Conservation (phyloP, 2,113 vertebrate species). For the Phoenicopterus ruber region DNA sequence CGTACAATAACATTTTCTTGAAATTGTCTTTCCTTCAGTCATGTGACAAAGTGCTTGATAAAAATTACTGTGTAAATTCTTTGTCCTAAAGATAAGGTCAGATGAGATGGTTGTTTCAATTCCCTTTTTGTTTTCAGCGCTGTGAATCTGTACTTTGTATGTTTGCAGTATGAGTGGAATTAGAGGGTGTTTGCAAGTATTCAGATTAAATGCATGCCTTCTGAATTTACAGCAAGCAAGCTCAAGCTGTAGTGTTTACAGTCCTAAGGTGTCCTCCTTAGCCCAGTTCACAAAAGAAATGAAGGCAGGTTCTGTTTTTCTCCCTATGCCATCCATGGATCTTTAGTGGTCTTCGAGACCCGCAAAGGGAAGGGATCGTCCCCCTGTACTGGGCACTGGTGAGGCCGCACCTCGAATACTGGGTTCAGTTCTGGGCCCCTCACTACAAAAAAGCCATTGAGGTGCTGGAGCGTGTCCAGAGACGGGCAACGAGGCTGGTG, state of each 20-base stretch:
- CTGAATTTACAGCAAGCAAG: not conserved
- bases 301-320: not conserved
- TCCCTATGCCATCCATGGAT: not conserved
- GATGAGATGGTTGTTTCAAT: constrained; percentile 13
- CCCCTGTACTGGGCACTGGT: too few species aligned
- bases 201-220: not conserved
- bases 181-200: not conserved
- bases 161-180: not conserved
- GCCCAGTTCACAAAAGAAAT: not conserved
- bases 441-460: too few species aligned
- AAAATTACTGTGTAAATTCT: not conserved
- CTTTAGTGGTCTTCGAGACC: not conserved
- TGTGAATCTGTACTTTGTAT: not conserved
- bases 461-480: too few species aligned
- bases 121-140: constrained; percentile 12
- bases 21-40: not conserved
- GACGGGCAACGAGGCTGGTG: too few species aligned
- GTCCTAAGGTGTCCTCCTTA: not conserved
- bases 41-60: not conserved
- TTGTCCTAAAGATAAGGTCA: constrained; percentile 22
- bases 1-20: not conserved
- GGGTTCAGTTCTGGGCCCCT: too few species aligned
- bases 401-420: too few species aligned
- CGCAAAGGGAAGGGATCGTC: not conserved
- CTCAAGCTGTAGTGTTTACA: not conserved